Percentiles rank a stretch among this genome's conserved stretches.
These are phyloP conservation scores for Alectoris magna DNA, from an alignment of 2,797 vertebrate genomes.

Conservation along the genomic window DNA sequence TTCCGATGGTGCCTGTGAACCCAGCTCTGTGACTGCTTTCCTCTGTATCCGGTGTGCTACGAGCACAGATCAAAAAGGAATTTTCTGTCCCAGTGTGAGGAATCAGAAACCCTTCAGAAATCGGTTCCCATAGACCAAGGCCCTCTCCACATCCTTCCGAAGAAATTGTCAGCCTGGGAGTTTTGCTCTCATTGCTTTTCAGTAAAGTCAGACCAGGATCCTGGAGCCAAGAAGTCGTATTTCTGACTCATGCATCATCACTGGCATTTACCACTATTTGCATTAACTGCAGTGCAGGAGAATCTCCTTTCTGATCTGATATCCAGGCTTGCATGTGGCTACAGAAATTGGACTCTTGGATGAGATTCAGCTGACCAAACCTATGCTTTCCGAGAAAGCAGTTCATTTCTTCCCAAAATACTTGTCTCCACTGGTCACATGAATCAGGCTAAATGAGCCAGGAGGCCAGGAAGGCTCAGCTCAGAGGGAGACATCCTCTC, in stretches of 20 bases:
- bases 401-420: neutral
- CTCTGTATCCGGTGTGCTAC: neutral
- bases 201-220: neutral
- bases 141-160: no score
- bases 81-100: neutral
- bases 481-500: neutral
- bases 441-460: neutral
- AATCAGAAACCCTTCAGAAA: neutral
- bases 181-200: neutral
- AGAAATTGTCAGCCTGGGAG: neutral
- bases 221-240: neutral
- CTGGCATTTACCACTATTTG: neutral
- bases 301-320: rapidly evolving
- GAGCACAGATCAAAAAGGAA: neutral
- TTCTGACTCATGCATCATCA: neutral
- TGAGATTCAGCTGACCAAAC: neutral
- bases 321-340: neutral
- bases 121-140: neutral
- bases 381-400: neutral
- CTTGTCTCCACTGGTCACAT: rapidly evolving
- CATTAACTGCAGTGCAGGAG: neutral
- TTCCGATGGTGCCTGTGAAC: rapidly evolving
- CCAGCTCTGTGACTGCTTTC: rapidly evolving
- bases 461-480: neutral
- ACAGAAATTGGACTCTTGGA: neutral